A percentile compares a stretch with the other conserved stretches of the same genome.
Conservation (phyloP, 2,113 vertebrate genomes). For the Zootoca vivipara region DNA sequence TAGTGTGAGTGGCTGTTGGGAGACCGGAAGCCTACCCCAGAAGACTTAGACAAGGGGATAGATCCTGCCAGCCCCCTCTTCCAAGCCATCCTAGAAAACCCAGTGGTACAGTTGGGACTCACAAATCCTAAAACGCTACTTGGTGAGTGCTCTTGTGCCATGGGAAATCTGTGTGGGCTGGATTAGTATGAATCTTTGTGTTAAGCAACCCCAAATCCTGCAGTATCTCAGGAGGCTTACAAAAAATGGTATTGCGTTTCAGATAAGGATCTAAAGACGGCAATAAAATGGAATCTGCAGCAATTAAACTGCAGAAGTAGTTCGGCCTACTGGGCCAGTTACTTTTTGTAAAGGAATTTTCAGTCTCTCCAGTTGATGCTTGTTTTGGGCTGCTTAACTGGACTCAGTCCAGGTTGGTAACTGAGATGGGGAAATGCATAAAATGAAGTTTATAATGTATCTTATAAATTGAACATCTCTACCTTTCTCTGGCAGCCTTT, state of each 20-base stretch:
- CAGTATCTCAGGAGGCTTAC: slow-evolving; percentile 42
- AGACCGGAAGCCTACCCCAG: slow-evolving; percentile 93
- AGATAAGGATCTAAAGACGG: slow-evolving; percentile 54
- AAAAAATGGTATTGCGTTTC: slow-evolving; percentile 42
- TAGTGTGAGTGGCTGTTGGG: slow-evolving; percentile 98
- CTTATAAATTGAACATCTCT: neutral
- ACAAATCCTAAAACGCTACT: slow-evolving; percentile 96
- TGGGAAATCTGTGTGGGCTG: neutral
- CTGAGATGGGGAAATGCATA: neutral
- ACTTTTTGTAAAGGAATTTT: neutral
- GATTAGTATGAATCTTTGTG: neutral
- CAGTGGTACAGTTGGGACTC: slow-evolving; percentile 94
- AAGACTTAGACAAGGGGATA: slow-evolving; percentile 95
- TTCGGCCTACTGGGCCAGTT: neutral
- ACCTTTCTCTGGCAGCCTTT: slow-evolving; percentile 77
- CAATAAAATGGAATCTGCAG: slow-evolving; percentile 2
- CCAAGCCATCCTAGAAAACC: slow-evolving; percentile 98
- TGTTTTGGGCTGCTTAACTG: neutral
- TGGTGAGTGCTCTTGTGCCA: slow-evolving; percentile 74
- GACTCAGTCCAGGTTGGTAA: neutral
- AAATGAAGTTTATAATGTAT: neutral
- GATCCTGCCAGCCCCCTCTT: slow-evolving; percentile 93
- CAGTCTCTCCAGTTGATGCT: neutral
- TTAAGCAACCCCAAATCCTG: neutral
- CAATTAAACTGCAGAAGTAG: neutral